Base-by-base conservation (phyloP, 2,888 invertebrate genomes). In the Dryadula phaetusa region DNA sequence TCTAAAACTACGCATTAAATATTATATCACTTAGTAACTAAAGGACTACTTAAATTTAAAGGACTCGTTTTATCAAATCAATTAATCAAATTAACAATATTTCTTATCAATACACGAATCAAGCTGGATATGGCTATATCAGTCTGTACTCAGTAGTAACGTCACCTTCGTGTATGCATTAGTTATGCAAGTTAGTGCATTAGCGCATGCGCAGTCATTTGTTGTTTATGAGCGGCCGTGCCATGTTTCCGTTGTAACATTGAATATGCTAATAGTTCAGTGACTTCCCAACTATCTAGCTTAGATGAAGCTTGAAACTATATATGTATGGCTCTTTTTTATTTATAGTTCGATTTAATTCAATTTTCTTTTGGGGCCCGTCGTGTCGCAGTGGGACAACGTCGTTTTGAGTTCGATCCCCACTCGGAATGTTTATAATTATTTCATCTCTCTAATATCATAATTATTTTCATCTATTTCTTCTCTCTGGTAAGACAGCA, bases 111-210 rank as follows among this genome's bases (percentile, higher is more conserved):
- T 25, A 32, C 60, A 58, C 60, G 49, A 49, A 65, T 52, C 49
- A 18, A 60, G 40, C 18, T 8, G 49, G 58, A 65, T 65, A 47
- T 8, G 28, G 4, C 16, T 60, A 65, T 52, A 52, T 65, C 56
- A n/a, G n/a, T n/a, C n/a, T n/a, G n/a, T n/a, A n/a, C n/a, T n/a
- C n/a, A 46, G 46, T 22, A 20, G 10, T 53, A 56, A 37, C 56
- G 46, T 65, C 79, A 85, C 85, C 86, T 86, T 83, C 79, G 76
- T 79, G 74, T 81, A 81, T 80, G 80, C 84, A 88, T 89, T 89
- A 83, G 82, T 75, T 81, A 84, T 83, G 85, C 87, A 77, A 80
- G 82, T 83, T 79, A 80, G 77, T 82, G 80, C 82, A 77, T 79
- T 79, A 76, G 79, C 80, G 80, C 77, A 76, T 77, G 49, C 64